Evolutionary conservation across 1,140 invertebrate genomes (phyloP).

Genomic region (Pogonus chalceus): DNA sequence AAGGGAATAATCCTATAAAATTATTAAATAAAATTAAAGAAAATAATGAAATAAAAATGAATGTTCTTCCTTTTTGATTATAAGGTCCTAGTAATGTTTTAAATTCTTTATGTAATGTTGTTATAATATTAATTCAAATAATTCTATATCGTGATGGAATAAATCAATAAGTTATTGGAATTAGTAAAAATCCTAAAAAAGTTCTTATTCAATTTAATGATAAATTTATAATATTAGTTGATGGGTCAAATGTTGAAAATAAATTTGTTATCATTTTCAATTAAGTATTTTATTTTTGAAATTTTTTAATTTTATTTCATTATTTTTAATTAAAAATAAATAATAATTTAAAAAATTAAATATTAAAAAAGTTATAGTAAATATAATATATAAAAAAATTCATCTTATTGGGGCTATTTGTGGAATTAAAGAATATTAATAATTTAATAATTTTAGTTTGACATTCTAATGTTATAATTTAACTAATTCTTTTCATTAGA

Average conservation of each 20-base stretch:
- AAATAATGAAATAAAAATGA: slow-evolving; percentile 45
- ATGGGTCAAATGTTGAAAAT: slow-evolving; percentile 44
- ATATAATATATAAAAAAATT: slow-evolving; percentile 39
- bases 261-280: slow-evolving; percentile 47
- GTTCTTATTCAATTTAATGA: slow-evolving; percentile 45
- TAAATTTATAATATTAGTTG: slow-evolving; percentile 32
- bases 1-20: slow-evolving; percentile 53
- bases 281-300: slow-evolving; percentile 30
- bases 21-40: slow-evolving; percentile 48
- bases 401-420: slow-evolving; percentile 44
- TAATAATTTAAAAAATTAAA: slow-evolving; percentile 40
- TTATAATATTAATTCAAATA: slow-evolving; percentile 36
- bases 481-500: slow-evolving; percentile 45
- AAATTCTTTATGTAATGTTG: slow-evolving; percentile 40
- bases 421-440: slow-evolving; percentile 44
- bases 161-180: slow-evolving; percentile 38
- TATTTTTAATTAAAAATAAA: slow-evolving; percentile 28
- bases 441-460: slow-evolving; percentile 45
- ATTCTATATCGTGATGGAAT: slow-evolving; percentile 38
- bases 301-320: slow-evolving; percentile 20
- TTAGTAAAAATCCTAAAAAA: slow-evolving; percentile 37
- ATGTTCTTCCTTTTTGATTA: slow-evolving; percentile 34
- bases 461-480: slow-evolving; percentile 44
- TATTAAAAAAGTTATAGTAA: slow-evolving; percentile 38
- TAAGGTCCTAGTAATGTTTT: slow-evolving; percentile 37